These are phyloP conservation scores for Macrophya alboannulata DNA, from an alignment of 2,888 invertebrate species.

Conservation along the genomic window DNA sequence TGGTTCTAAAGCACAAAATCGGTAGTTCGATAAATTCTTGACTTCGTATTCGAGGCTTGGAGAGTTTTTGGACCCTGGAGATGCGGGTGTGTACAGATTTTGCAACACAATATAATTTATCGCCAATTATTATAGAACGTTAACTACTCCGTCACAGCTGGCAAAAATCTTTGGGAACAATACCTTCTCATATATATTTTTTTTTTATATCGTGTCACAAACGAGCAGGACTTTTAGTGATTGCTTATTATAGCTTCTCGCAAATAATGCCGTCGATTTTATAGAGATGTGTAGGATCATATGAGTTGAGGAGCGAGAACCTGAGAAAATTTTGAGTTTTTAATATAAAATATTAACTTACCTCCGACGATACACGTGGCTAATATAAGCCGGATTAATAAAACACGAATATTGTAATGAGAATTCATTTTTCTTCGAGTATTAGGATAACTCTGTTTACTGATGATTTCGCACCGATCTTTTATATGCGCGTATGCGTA, in stretches of 20 bases:
- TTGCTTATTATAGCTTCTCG: neutral
- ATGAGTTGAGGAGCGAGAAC: neutral
- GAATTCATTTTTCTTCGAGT: constrained; percentile 5
- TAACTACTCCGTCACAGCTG: constrained; percentile 34
- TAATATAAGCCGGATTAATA: constrained; percentile 8
- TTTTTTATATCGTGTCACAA: neutral
- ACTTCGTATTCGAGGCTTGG: neutral
- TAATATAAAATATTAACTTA: constrained; percentile 6
- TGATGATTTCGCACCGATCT: neutral
- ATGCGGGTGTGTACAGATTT: neutral
- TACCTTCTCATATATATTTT: neutral
- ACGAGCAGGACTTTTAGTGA: neutral
- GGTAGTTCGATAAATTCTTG: neutral
- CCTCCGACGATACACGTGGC: constrained; percentile 19
- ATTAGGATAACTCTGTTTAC: neutral
- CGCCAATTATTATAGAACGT: constrained; percentile 29
- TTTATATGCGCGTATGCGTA: neutral
- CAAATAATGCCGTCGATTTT: neutral
- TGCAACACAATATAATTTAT: constrained; percentile 20
- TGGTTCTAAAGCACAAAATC: neutral
- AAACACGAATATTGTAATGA: neutral
- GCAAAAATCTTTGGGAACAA: neutral
- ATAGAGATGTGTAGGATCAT: neutral
- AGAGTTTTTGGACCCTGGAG: neutral
- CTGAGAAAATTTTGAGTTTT: neutral